These are phyloP conservation scores for Drosophila sproati DNA, from an alignment of 1,140 invertebrate species.

Conservation along the genomic window DNA sequence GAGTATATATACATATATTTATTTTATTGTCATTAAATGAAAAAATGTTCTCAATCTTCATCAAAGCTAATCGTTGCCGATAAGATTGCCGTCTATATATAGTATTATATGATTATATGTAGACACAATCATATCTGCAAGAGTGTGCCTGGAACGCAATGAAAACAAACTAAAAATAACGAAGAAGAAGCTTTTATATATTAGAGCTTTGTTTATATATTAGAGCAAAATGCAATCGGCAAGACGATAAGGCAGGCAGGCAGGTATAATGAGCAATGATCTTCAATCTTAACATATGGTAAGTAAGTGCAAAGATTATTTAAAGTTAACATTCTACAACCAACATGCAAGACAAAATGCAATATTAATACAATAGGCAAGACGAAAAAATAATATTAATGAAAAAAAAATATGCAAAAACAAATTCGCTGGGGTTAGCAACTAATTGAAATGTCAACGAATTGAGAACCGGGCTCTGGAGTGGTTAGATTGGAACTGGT, in stretches of 20 bases:
- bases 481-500: slow-evolving; percentile 22
- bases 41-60: slow-evolving; percentile 17
- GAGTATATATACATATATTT: neutral
- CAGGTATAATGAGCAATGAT: slow-evolving; percentile 4
- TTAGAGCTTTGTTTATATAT: no score
- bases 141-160: slow-evolving; percentile 6
- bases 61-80: neutral
- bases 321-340: slow-evolving; percentile 1
- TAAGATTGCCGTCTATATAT: slow-evolving; percentile 15
- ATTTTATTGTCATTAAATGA: neutral
- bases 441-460: slow-evolving; percentile 19
- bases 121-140: slow-evolving; percentile 8
- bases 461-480: slow-evolving; percentile 5
- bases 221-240: no score
- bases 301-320: slow-evolving; percentile 17
- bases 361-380: neutral
- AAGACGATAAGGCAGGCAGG: neutral
- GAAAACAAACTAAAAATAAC: neutral
- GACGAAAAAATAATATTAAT: neutral
- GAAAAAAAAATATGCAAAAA: neutral
- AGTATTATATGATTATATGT: neutral
- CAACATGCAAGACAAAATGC: slow-evolving; percentile 37
- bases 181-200: neutral
- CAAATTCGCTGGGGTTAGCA: slow-evolving; percentile 24
- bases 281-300: neutral